Conservation (phyloP, 2,797 vertebrate species). For the Selene dorsalis region DNA sequence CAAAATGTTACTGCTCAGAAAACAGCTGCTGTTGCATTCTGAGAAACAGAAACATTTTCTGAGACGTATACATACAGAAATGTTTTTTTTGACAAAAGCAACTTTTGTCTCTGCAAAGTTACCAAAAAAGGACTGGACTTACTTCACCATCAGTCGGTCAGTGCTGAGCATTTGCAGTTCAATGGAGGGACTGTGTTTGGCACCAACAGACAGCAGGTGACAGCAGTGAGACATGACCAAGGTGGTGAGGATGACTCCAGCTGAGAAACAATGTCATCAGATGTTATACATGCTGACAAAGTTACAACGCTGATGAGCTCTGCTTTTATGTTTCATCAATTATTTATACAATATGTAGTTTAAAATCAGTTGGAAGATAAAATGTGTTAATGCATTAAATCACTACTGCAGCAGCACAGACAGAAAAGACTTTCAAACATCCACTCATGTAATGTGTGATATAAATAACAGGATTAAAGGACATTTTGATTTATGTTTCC, state of each 20-base stretch:
- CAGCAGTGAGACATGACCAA: slow-evolving; percentile 45
- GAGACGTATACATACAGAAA: not conserved
- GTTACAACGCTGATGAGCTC: not conserved
- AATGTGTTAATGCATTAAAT: not conserved
- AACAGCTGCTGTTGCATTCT: not conserved
- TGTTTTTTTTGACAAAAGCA: not conserved
- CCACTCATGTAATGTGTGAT: not conserved
- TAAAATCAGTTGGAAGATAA: not conserved
- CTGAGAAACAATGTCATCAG: not conserved
- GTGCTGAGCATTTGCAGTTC: not conserved
- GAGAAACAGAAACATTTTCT: not conserved
- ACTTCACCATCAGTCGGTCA: not conserved
- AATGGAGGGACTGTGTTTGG: slow-evolving; percentile 21
- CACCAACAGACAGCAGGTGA: slow-evolving; percentile 55
- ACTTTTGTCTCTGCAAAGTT: not conserved
- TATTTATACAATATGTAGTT: not conserved
- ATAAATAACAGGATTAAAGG: not conserved
- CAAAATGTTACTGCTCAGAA: not conserved
- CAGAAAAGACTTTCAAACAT: too few relatives aligned
- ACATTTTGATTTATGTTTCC: not conserved
- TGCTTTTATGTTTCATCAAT: not conserved
- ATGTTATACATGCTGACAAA: not conserved
- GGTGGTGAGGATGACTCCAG: not conserved
- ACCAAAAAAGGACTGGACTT: not conserved
- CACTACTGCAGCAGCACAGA: too few relatives aligned